Percentiles rank a stretch among this genome's conserved stretches.
phyloP scores from a whole-genome alignment of 2,888 invertebrate species.

The Yponomeuta sedellus region DNA sequence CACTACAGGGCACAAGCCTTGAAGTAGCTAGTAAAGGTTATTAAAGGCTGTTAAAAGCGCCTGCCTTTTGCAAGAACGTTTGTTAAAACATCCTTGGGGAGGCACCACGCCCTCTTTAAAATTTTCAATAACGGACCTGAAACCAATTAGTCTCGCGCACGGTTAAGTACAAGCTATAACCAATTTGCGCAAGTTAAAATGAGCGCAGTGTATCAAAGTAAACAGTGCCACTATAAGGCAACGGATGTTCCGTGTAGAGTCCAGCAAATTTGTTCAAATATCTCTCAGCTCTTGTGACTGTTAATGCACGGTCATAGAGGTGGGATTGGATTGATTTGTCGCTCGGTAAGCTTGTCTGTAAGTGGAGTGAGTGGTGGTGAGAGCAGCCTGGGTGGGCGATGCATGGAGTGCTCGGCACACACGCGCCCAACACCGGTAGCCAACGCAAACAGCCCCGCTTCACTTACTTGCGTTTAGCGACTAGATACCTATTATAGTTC shows the following conservation, averaged over 20 bases:
- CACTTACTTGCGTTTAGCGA: slow-evolving; percentile 24
- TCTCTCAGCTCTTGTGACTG: neutral
- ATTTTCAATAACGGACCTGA: too few relatives aligned
- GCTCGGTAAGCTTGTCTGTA: neutral
- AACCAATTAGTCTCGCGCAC: too few relatives aligned
- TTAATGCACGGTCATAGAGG: neutral
- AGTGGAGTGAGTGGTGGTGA: slow-evolving; percentile 7
- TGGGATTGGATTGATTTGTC: neutral
- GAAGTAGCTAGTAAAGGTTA: too few relatives aligned
- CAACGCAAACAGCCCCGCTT: slow-evolving; percentile 36
- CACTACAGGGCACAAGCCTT: too few relatives aligned
- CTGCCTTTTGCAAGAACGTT: too few relatives aligned
- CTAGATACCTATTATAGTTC: neutral
- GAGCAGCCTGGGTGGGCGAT: slow-evolving; percentile 55
- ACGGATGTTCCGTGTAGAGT: slow-evolving; percentile 4
- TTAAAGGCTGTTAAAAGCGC: too few relatives aligned
- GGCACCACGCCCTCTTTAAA: too few relatives aligned
- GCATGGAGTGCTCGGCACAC: slow-evolving; percentile 62
- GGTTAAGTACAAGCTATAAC: neutral
- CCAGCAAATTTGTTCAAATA: neutral
- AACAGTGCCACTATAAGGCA: neutral
- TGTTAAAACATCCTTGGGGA: too few relatives aligned
- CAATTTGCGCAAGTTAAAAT: slow-evolving; percentile 5
- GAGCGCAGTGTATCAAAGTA: neutral
- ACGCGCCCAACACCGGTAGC: slow-evolving; percentile 68